A percentile compares a stretch with the other conserved stretches of the same genome.
Conservation (phyloP, 2,113 vertebrate species). For the Coptodon rendalli region DNA sequence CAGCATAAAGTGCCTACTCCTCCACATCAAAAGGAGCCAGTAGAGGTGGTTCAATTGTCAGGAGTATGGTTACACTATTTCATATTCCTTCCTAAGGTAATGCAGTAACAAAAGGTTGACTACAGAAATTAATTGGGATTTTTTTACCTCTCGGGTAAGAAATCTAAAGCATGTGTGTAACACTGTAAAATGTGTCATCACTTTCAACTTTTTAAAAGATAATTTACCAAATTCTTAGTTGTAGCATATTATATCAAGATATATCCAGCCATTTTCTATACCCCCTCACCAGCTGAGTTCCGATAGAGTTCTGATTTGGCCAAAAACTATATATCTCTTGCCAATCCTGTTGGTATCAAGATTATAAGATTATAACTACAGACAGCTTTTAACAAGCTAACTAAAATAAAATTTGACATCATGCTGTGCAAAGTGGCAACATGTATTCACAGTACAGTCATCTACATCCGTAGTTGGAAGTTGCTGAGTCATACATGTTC, state of each 20-base stretch:
- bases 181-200: neutral
- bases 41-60: neutral
- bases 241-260: neutral
- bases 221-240: neutral
- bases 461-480: neutral
- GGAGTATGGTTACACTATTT: neutral
- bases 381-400: neutral
- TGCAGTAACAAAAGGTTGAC: neutral
- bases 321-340: neutral
- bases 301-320: neutral
- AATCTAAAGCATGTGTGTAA: neutral
- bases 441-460: neutral
- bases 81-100: neutral
- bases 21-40: neutral
- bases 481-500: neutral
- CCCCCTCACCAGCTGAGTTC: neutral
- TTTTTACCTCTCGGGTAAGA: neutral
- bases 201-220: neutral
- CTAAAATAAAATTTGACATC: neutral
- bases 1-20: neutral
- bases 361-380: neutral
- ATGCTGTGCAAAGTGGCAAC: neutral
- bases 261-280: neutral
- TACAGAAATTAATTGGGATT: neutral
- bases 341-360: neutral